Evolutionary conservation across 2,888 invertebrate species (phyloP), one percentile per base, ranked within the genome.

Genomic region (Cancer borealis): DNA sequence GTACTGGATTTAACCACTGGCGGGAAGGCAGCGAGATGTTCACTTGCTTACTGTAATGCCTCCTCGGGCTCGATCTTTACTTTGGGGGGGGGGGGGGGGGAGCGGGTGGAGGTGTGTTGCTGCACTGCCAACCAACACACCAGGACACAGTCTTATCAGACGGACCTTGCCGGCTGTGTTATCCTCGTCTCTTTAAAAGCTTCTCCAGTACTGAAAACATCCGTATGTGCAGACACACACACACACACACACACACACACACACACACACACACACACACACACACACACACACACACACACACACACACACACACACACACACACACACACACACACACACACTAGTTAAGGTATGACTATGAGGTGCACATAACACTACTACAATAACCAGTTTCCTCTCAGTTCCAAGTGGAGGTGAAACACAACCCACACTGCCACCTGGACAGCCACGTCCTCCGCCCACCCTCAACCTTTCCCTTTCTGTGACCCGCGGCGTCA

Each of bases 161-260:
- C 17, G 12, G 73, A 26, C 73, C 73, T 39, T 39, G 10, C 84
- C 10, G 17, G 26, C 30, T 79, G 73, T 39, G 4, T 45, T 26
- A 47, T 17, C 17, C 47, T 26, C 60, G 30, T 60, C 91, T n/a
- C 45, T 54, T 66, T n/a, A 47, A 49, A 47, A 45, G 14, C 39
- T 45, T 54, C 5, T 39, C 14, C 17, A 21, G 26, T 39, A 26
- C 12, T 10, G n/a, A 54, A n/a, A 12, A 91, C 91, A 91, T 45
- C 47, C 91, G 26, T n/a, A 90, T 30, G 46, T 21, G 47, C 90
- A 89, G 14, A 88, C 88, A 88, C 88, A 88, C 88, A 88, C 88
- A 88, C 88, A 88, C 88, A 88, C 88, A 88, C 88, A 88, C 88
- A 88, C 88, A 88, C 88, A 88, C 88, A 88, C 88, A 88, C 88